These are phyloP conservation scores for Brachypalpus laphriformis DNA, from an alignment of 2,888 invertebrate species.

Conservation along the genomic window DNA sequence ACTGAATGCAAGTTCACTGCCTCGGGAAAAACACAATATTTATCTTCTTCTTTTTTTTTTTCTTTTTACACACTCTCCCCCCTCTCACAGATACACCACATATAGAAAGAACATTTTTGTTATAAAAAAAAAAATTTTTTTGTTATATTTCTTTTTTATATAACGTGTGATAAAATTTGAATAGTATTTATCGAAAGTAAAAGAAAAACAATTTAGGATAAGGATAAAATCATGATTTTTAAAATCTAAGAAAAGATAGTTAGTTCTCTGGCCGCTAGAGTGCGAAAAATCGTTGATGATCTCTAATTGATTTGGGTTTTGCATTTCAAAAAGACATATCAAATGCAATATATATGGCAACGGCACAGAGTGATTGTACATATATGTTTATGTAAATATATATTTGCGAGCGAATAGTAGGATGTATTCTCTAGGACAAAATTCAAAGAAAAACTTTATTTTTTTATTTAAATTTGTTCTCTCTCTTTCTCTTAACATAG, in stretches of 20 bases:
- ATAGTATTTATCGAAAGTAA: constrained; percentile 67
- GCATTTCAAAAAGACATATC: constrained; percentile 57
- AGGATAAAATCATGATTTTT: constrained; percentile 59
- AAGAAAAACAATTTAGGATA: constrained; percentile 56
- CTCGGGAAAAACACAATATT: constrained; percentile 48
- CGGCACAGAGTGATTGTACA: constrained; percentile 66
- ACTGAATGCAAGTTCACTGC: constrained; percentile 59
- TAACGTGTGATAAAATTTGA: constrained; percentile 71
- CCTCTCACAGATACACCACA: constrained; percentile 11
- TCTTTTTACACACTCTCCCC: constrained; percentile 25
- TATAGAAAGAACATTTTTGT: constrained; percentile 46
- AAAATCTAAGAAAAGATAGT: constrained; percentile 63
- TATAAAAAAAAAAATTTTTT: constrained; percentile 13
- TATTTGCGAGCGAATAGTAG: constrained; percentile 56
- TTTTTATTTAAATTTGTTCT: not conserved
- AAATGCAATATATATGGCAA: constrained; percentile 22
- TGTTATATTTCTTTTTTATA: constrained; percentile 52
- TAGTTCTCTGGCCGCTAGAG: constrained; percentile 50
- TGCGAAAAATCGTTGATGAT: constrained; percentile 29
- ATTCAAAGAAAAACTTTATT: constrained; percentile 47
- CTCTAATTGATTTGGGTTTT: constrained; percentile 17
- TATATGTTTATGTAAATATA: constrained; percentile 47
- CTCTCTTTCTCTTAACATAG: not conserved
- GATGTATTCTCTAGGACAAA: constrained; percentile 60
- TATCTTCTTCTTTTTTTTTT: constrained; percentile 3